Evolutionary conservation across 2,888 invertebrate genomes (phyloP), one percentile per base, ranked within the genome.

Genomic region (Drosophila colorata): DNA sequence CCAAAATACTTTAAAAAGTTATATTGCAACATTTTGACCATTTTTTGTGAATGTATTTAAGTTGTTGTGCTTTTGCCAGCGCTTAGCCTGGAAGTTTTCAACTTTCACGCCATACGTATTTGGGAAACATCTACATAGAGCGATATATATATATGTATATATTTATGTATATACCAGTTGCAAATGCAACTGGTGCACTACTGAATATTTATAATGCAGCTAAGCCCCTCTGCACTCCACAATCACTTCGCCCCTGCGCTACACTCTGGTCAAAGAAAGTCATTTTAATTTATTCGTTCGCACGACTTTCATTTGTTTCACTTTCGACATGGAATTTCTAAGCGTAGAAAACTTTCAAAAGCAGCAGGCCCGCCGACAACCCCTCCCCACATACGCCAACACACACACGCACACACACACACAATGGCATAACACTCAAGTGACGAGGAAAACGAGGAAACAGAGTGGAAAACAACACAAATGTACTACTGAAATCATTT

Each of bases 301-400:
- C 82, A 87, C 80, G 86, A 79, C 71, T 86, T 87, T 82, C 88
- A 74, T 79, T 83, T 87, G 74, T 85, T 85, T 76, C 77, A 78
- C 86, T 81, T 78, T 69, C 71, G 41, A 52, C 73, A 70, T 60
- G 70, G 67, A 70, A 78, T 80, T 58, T 67, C 48, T 55, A 66
- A 77, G 58, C 65, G 49, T 43, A 11, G 13, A 33, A 60, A 43
- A 64, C 68, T 55, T 64, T 43, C 41, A 33, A 38, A 38, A 35
- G 13, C 33, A 57, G 43, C 16, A n/a, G 40, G 28, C 38, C 49
- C 43, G 18, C 14, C 33, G 20, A 25, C 23, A 52, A 8, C 20
- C n/a, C 14, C n/a, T 9, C 9, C 40, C 9, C 25, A 31, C 37
- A 51, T 14, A 28, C 33, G 44, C 20, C 16, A n/a, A 33, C 2